Evolutionary conservation across 2,113 vertebrate species (phyloP).

Genomic region (Aptenodytes patagonicus): DNA sequence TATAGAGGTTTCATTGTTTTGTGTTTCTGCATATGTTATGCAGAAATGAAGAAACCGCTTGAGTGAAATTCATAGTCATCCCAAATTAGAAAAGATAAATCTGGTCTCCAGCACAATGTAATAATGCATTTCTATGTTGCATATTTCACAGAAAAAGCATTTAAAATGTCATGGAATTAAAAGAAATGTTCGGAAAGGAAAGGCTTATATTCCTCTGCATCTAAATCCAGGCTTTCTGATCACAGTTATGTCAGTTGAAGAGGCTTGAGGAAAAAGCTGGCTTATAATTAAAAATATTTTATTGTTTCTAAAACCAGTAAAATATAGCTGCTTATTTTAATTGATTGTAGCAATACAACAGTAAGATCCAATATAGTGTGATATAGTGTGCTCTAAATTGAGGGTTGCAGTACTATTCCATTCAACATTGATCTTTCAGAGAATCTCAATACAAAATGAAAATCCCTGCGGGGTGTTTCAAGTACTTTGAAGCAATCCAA

Average conservation of each 20-base stretch:
- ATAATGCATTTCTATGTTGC: neutral
- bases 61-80: neutral
- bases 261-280: neutral
- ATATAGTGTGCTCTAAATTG: constrained; percentile 13
- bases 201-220: neutral
- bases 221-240: neutral
- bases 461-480: constrained; percentile 8
- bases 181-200: neutral
- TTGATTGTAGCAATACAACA: neutral
- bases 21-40: neutral
- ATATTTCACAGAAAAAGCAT: neutral
- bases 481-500: neutral
- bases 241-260: neutral
- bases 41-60: neutral
- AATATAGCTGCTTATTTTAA: constrained; percentile 21
- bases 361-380: neutral
- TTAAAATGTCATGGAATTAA: neutral
- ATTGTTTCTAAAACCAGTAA: constrained; percentile 3
- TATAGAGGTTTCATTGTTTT: neutral
- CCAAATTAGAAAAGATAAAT: neutral
- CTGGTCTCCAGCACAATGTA: neutral
- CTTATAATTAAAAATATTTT: constrained; percentile 24
- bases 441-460: constrained; percentile 42
- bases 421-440: constrained; percentile 51
- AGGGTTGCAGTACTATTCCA: neutral